phyloP scores from a whole-genome alignment of 2,113 vertebrate species.

The Fregetta grallaria region DNA sequence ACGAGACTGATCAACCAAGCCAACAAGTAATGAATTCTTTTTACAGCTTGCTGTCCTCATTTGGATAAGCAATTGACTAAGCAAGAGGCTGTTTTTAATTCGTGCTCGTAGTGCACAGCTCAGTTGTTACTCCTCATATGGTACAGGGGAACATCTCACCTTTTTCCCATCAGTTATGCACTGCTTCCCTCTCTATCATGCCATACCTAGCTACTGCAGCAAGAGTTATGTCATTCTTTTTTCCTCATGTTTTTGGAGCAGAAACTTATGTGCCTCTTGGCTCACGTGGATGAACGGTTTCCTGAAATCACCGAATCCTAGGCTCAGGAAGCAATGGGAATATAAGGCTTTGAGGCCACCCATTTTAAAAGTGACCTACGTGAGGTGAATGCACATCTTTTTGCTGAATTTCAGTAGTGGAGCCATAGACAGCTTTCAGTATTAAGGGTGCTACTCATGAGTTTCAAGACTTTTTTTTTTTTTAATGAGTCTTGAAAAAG shows the following conservation, averaged over 20 bases:
- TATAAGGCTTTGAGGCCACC: not conserved
- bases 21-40: constrained; percentile 23
- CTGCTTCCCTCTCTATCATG: not conserved
- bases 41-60: constrained; percentile 14
- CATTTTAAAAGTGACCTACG: not conserved
- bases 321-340: not conserved
- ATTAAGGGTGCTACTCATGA: not conserved
- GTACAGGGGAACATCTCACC: constrained; percentile 4
- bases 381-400: not conserved
- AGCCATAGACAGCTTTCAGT: not conserved
- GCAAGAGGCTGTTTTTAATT: constrained; percentile 14
- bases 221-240: not conserved
- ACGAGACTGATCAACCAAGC: not conserved
- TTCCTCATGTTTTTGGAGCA: not conserved
- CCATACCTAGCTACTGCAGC: not conserved
- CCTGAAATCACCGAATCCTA: constrained; percentile 5
- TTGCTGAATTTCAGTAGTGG: not conserved
- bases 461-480: not conserved
- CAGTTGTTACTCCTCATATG: not conserved
- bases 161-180: constrained; percentile 18
- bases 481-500: not conserved
- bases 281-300: not conserved
- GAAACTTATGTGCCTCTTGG: not conserved
- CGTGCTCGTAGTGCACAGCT: not conserved
- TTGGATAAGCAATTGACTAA: constrained; percentile 10